Conservation (phyloP, 2,797 vertebrate species). For the Apogon talboti region DNA sequence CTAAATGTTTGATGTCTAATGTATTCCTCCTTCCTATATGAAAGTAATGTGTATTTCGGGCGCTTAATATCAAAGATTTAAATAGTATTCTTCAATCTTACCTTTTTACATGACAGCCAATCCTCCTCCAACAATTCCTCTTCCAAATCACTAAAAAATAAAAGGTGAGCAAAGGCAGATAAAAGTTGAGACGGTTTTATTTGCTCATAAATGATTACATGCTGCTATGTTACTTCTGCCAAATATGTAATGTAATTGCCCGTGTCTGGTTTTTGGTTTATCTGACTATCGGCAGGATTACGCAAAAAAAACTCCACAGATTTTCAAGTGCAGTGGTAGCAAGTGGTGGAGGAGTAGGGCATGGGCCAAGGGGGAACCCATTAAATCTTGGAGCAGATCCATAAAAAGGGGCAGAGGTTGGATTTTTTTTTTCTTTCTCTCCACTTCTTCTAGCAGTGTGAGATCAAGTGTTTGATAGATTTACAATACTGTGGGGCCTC, state of each 20-base stretch:
- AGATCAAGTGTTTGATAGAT: too few relatives aligned
- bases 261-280: too few relatives aligned
- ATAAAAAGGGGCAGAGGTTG: too few relatives aligned
- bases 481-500: too few relatives aligned
- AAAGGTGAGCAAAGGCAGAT: conserved; percentile 12
- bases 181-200: neutral
- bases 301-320: too few relatives aligned
- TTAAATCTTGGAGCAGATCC: too few relatives aligned
- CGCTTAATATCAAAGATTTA: neutral
- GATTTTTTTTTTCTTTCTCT: too few relatives aligned
- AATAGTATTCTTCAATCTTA: conserved; percentile 69
- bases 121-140: conserved; percentile 96
- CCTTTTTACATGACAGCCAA: conserved; percentile 93
- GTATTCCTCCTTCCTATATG: conserved; percentile 22
- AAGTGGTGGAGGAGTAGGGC: too few relatives aligned
- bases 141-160: conserved; percentile 90
- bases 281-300: neutral
- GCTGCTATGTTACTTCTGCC: neutral
- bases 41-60: conserved; percentile 18
- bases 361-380: too few relatives aligned
- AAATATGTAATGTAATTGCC: too few relatives aligned
- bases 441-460: too few relatives aligned
- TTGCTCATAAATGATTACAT: neutral
- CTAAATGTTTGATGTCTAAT: conserved; percentile 41
- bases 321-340: too few relatives aligned